phyloP scores from a whole-genome alignment of 2,888 invertebrate species.

The Xanthia togata region DNA sequence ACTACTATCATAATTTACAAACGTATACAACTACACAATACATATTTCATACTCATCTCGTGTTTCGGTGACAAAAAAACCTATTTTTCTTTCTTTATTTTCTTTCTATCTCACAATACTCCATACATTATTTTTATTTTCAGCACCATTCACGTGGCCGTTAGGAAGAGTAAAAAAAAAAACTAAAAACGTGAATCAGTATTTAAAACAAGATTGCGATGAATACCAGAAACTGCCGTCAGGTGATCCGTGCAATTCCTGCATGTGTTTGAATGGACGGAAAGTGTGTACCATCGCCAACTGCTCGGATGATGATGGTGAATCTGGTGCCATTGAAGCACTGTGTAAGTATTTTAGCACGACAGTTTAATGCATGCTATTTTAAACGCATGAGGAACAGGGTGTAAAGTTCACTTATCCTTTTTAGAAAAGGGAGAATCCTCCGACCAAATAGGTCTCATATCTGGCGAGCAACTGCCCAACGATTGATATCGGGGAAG shows the following conservation, averaged over 20 bases:
- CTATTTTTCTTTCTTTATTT: too few relatives aligned
- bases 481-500: too few relatives aligned
- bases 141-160: neutral
- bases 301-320: neutral
- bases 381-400: too few relatives aligned
- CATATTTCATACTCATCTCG: neutral
- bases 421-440: too few relatives aligned
- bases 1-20: too few relatives aligned
- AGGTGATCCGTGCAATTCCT: conserved; percentile 16
- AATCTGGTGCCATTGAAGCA: neutral
- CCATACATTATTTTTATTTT: neutral
- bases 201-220: neutral
- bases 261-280: conserved; percentile 18
- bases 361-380: neutral
- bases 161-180: neutral
- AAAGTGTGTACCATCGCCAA: conserved; percentile 20
- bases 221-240: conserved; percentile 17
- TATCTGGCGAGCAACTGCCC: too few relatives aligned
- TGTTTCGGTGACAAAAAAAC: too few relatives aligned
- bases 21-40: neutral
- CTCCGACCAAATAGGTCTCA: too few relatives aligned
- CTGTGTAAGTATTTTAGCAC: neutral
- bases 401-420: too few relatives aligned
- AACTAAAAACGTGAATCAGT: too few relatives aligned
- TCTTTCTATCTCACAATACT: neutral